phyloP scores from a whole-genome alignment of 2,888 invertebrate species.

The Cheilosia vernalis region DNA sequence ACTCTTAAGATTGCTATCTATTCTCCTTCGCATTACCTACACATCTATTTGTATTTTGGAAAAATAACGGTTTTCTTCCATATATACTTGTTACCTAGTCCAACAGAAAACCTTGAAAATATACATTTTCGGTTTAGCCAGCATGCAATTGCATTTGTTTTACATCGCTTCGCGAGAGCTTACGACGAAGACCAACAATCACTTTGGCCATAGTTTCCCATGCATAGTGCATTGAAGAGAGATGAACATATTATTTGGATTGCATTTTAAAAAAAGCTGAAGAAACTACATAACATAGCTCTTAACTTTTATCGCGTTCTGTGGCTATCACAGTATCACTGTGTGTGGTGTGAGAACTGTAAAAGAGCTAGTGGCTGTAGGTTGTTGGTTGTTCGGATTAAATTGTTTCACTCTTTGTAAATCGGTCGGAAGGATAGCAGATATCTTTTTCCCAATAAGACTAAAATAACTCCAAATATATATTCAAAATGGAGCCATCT shows the following conservation, averaged over 20 bases:
- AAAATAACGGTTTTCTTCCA: slow-evolving; percentile 46
- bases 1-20: slow-evolving; percentile 9
- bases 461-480: neutral
- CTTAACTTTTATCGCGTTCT: slow-evolving; percentile 31
- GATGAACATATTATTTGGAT: slow-evolving; percentile 38
- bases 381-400: slow-evolving; percentile 5
- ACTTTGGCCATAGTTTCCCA: neutral
- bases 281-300: neutral
- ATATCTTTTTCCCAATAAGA: slow-evolving; percentile 8
- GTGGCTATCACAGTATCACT: slow-evolving; percentile 22
- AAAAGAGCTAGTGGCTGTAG: slow-evolving; percentile 23
- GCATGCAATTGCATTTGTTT: slow-evolving; percentile 14
- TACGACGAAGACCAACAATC: slow-evolving; percentile 15
- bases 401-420: slow-evolving; percentile 5
- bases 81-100: neutral
- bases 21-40: neutral
- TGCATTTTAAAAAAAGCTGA: neutral
- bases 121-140: slow-evolving; percentile 20
- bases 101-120: slow-evolving; percentile 39
- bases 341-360: slow-evolving; percentile 33
- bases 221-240: slow-evolving; percentile 50
- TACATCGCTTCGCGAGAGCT: slow-evolving; percentile 31
- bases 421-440: neutral
- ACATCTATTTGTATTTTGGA: neutral
- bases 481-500: slow-evolving; percentile 43